Evolutionary conservation across 2,797 vertebrate species (phyloP), one percentile per base, ranked within the genome.

Genomic region (Poecilia gillii): DNA sequence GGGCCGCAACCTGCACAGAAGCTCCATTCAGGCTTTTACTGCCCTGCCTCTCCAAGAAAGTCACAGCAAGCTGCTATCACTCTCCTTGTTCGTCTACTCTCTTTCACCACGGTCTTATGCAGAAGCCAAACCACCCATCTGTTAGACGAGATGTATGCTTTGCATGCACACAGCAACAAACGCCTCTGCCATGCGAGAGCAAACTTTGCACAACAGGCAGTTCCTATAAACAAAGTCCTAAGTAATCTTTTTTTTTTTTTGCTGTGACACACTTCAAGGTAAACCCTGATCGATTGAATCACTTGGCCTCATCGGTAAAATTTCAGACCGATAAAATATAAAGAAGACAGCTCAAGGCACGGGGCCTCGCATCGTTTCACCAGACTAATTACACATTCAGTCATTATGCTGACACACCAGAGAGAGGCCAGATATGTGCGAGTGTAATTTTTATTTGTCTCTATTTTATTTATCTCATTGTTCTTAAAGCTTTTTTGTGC

Each of bases 11-110:
- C 87, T 81, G 84, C 92, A 95, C 93, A 96, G 92, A 95, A 93
- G 91, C 90, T 87, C 91, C 87, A 94, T 95, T 96, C 93, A 95
- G 89, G 72, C 86, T 78, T 88, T 88, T 85, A 85, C 85, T 86
- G 81, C 89, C 79, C 85, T 85, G 87, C 89, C 85, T 89, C 85
- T 89, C 81, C 78, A 84, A 78, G 89, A n/a, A 74, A 90, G 89
- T 95, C 92, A 91, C 89, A 93, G 88, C 57, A 64, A 85, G 74
- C 89, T 88, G 91, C 81, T 85, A 81, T 81, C 89, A 82, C 76
- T 87, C 88, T 81, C 76, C 73, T 51, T 71, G 81, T 79, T 80
- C 82, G 74, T 70, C 53, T 59, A 47, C 85, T 84, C 71, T 75
- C 79, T 72, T 47, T 74, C 41, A 57, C 83, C 81, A 31, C 75